Evolutionary conservation across 1,140 invertebrate genomes (phyloP), one percentile per base, ranked within the genome.

Genomic region (Drosophila hydei): DNA sequence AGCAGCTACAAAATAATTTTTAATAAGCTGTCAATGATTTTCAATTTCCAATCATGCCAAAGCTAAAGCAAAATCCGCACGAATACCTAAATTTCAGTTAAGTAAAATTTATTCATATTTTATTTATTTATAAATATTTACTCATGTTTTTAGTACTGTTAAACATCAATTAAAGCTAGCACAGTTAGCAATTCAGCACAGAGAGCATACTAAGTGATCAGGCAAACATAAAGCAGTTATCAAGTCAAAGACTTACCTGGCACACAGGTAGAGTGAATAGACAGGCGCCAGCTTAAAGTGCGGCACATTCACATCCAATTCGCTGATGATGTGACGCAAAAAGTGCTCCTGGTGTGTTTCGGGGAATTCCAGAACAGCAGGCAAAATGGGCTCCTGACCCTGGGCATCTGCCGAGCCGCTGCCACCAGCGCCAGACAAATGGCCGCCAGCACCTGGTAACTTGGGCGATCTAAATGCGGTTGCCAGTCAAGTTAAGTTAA

Each of bases 321-420:
- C 95, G 9, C 96, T 95, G 70, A 99, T 96, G 63, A 98, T 95
- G 11, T 96, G 95, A 72, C 95, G 94, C 14, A 99, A 93, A 92
- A 99, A 98, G 40, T 95, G 94, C 90, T 98, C 97, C 92, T 99
- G 98, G 12, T 96, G 96, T 65, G 98, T 97, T 92, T 99, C 97
- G 19, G 97, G 95, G 89, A 99, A 98, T 92, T 99, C 98, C 64
- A 99, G 91, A 14, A 98, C 97, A 4, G 97, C 98, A 12, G 98
- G 98, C 69, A 99, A 93, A 73, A 98, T 98, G 33, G 97, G 96
- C 92, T 98, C 97, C 70, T 95, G 95, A 23, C 96, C 95, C 55
- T 91, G 90, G 42, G 64, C 73, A 27, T 77, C 71, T 6, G 30
- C 72, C 21, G 79, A 79, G 21, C 83, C 83, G 50, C 81, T 77